A percentile compares a stretch with the other conserved stretches of the same genome.
These are phyloP conservation scores for Spermophilus dauricus DNA, from an alignment of 2,113 vertebrate species.

Conservation along the genomic window DNA sequence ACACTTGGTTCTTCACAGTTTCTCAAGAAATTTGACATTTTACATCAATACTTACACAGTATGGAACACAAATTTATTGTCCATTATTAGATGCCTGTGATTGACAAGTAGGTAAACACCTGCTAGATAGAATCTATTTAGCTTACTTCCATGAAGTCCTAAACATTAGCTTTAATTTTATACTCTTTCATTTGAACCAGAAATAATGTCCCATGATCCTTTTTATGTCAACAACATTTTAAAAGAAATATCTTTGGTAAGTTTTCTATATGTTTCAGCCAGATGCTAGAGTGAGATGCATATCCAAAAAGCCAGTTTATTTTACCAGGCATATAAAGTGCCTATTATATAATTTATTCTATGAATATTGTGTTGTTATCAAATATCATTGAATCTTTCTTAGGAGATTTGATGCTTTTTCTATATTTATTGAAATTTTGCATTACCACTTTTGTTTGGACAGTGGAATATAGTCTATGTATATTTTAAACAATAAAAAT, in stretches of 20 bases:
- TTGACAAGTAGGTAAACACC: slow-evolving; percentile 1
- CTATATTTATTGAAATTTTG: neutral
- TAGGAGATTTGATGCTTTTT: neutral
- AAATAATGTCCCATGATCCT: neutral
- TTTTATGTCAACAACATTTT: neutral
- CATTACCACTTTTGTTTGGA: neutral
- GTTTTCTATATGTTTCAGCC: neutral
- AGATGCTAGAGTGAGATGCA: slow-evolving; percentile 24
- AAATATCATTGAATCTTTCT: neutral
- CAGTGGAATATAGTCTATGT: neutral
- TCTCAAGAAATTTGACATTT: slow-evolving; percentile 57
- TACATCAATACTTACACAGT: neutral
- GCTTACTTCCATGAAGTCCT: neutral
- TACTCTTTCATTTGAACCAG: neutral
- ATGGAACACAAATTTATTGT: neutral
- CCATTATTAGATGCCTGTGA: neutral
- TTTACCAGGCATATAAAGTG: neutral
- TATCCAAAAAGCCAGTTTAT: neutral
- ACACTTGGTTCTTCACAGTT: slow-evolving; percentile 11
- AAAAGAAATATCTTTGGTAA: slow-evolving; percentile 29
- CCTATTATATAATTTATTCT: neutral
- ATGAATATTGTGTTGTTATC: neutral
- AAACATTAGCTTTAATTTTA: neutral
- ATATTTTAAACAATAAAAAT: neutral
- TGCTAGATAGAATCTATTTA: neutral